These are phyloP conservation scores for Phortica variegata DNA, from an alignment of 1,140 invertebrate genomes.

Conservation along the genomic window DNA sequence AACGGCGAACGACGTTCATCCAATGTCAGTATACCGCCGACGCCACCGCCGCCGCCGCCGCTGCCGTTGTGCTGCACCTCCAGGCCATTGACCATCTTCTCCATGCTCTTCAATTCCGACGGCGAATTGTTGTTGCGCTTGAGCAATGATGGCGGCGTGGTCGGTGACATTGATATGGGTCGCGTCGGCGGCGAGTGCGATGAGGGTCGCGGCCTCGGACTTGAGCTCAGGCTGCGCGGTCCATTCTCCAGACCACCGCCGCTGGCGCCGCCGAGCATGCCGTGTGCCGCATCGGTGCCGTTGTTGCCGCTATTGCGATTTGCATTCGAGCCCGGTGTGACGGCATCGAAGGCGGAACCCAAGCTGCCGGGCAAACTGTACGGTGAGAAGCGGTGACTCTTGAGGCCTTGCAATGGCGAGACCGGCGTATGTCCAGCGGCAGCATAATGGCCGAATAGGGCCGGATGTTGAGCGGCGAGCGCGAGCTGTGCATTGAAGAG, in stretches of 20 bases:
- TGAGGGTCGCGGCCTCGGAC: slow-evolving; percentile 63
- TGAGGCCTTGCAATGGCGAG: slow-evolving; percentile 61
- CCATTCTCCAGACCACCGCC: slow-evolving; percentile 42
- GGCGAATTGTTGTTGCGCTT: slow-evolving; percentile 59
- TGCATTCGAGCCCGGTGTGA: slow-evolving; percentile 68
- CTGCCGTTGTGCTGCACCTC: slow-evolving; percentile 67
- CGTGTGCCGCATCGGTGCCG: slow-evolving; percentile 21
- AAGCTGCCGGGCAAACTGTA: slow-evolving; percentile 74
- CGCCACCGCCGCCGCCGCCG: slow-evolving; percentile 14
- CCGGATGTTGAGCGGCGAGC: slow-evolving; percentile 78
- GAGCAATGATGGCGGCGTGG: slow-evolving; percentile 57
- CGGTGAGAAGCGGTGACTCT: slow-evolving; percentile 71
- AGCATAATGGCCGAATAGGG: slow-evolving; percentile 67
- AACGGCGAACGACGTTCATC: too few relatives aligned
- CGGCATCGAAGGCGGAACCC: slow-evolving; percentile 81
- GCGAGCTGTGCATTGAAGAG: slow-evolving; percentile 81
- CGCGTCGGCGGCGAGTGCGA: slow-evolving; percentile 62
- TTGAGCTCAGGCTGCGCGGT: slow-evolving; percentile 67
- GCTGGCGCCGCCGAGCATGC: slow-evolving; percentile 14
- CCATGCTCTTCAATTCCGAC: slow-evolving; percentile 87
- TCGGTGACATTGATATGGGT: slow-evolving; percentile 60
- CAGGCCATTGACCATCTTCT: slow-evolving; percentile 94
- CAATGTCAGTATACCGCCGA: slow-evolving; percentile 19
- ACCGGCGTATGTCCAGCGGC: slow-evolving; percentile 63
- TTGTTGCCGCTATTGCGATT: slow-evolving; percentile 32